Base-by-base conservation (phyloP, 1,140 invertebrate species). In the Muscidifurax raptorellus region DNA sequence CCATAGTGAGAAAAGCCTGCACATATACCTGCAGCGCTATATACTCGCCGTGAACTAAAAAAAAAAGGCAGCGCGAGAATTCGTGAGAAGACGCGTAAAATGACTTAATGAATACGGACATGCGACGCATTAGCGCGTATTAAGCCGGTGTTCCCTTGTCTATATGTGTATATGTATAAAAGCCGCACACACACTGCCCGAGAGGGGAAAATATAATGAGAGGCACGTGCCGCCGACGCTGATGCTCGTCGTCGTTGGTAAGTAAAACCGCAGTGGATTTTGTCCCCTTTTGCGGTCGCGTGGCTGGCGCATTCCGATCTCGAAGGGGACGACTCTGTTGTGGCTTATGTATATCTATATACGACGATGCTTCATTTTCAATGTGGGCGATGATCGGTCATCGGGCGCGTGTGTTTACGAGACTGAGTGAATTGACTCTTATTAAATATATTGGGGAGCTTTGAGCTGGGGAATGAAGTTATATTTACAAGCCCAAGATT, bases 91-190 rank as follows among this genome's bases (percentile, higher is more conserved):
- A 12, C 66, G 79, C 82, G 81, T 87, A 89, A 90, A 91, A 91
- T 90, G 89, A 91, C 88, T 92, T 93, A 93, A 93, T 93, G 92
- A 93, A 91, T 89, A 89, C 88, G 89, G 89, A 90, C 91, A 93
- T 89, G 91, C 92, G 80, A 92, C 87, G 89, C 90, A 92, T 92
- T 92, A 91, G 86, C 88, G 86, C 80, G 88, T 91, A 92, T 93
- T 92, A 92, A 77, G n/a, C 28, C 25, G 30, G 27, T 12, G 87
- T 86, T 89, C 86, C 88, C 87, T 52, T 59, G 9, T 78, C 0
- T 59, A 9, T 64, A 10, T 67, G 66, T 30, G 18, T 78, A 18
- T 67, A 67, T 59, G 36, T 40, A 9, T 64, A 78, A n/a, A 76
- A 36, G 40, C 28, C 22, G 2, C 25, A 13, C n/a, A 66, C 52